These are phyloP conservation scores for Chrysotoxum bicinctum DNA, from an alignment of 2,888 invertebrate genomes.

Conservation along the genomic window DNA sequence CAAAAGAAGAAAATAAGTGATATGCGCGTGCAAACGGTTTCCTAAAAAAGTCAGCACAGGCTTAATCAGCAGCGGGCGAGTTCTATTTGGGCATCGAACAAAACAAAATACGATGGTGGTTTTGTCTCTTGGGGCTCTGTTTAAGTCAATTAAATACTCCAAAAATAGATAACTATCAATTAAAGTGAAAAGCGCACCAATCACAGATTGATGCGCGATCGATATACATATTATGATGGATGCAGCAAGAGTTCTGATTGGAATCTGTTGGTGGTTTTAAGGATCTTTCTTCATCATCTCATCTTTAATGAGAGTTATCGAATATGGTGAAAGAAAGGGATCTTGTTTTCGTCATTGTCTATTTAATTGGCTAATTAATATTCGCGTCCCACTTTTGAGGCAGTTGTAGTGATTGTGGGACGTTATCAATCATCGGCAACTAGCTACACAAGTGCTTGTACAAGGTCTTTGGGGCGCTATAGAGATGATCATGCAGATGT, in stretches of 20 bases:
- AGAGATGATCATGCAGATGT: constrained; percentile 44
- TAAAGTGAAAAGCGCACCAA: constrained; percentile 68
- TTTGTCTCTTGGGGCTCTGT: constrained; percentile 64
- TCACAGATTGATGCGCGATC: constrained; percentile 32
- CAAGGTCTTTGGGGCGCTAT: constrained; percentile 53
- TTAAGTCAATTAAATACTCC: constrained; percentile 74
- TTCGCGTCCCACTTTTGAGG: constrained; percentile 48
- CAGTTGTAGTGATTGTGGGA: background rate
- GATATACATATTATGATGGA: constrained; percentile 31
- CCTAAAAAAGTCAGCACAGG: constrained; percentile 47
- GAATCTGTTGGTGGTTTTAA: constrained; percentile 3
- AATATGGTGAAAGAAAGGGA: constrained; percentile 33
- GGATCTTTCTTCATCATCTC: constrained; percentile 5
- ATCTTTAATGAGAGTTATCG: background rate
- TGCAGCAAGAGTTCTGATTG: constrained; percentile 53
- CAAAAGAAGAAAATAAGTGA: constrained; percentile 24
- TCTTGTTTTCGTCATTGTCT: constrained; percentile 4
- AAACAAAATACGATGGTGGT: constrained; percentile 24
- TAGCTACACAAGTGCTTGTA: constrained; percentile 34
- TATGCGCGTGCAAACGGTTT: constrained; percentile 51
- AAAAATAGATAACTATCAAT: constrained; percentile 74
- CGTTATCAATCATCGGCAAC: constrained; percentile 33
- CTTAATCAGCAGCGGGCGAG: constrained; percentile 51
- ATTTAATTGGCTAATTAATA: constrained; percentile 63
- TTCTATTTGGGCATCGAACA: constrained; percentile 65